Evolutionary conservation across 1,140 invertebrate species (phyloP).

Genomic region (Carposina sasakii): DNA sequence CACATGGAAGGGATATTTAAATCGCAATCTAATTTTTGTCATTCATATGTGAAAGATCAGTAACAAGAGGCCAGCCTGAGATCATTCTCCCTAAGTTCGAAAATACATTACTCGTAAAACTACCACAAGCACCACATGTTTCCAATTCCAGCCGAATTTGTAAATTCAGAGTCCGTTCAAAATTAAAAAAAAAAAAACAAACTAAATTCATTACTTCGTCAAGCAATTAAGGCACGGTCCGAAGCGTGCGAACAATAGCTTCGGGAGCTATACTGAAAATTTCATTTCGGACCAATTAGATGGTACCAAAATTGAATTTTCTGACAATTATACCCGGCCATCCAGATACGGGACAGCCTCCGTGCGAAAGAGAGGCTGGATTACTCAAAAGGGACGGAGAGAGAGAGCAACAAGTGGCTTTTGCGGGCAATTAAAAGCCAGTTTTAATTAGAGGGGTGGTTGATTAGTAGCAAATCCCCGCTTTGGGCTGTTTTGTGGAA

Average conservation of each 20-base stretch:
- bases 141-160: too few relatives aligned
- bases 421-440: constrained; percentile 64
- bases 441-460: constrained; percentile 68
- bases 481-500: constrained; percentile 54
- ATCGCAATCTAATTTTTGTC: too few relatives aligned
- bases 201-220: constrained; percentile 57
- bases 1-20: too few relatives aligned
- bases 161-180: too few relatives aligned
- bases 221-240: constrained; percentile 51
- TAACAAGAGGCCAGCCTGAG: too few relatives aligned
- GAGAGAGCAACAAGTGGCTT: constrained; percentile 56
- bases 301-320: constrained; percentile 62
- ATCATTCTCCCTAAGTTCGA: too few relatives aligned
- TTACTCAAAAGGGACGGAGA: constrained; percentile 29
- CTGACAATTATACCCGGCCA: constrained; percentile 58
- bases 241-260: constrained; percentile 50
- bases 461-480: constrained; percentile 64
- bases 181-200: constrained; percentile 29
- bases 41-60: too few relatives aligned
- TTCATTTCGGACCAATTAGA: constrained; percentile 63
- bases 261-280: constrained; percentile 50
- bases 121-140: too few relatives aligned
- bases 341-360: constrained; percentile 64
- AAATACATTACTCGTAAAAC: too few relatives aligned
- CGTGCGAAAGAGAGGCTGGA: constrained; percentile 23